Percentiles rank a stretch among this genome's conserved stretches.
Conservation (phyloP, 2,888 invertebrate species). For the Tuberolachnus salignus region DNA sequence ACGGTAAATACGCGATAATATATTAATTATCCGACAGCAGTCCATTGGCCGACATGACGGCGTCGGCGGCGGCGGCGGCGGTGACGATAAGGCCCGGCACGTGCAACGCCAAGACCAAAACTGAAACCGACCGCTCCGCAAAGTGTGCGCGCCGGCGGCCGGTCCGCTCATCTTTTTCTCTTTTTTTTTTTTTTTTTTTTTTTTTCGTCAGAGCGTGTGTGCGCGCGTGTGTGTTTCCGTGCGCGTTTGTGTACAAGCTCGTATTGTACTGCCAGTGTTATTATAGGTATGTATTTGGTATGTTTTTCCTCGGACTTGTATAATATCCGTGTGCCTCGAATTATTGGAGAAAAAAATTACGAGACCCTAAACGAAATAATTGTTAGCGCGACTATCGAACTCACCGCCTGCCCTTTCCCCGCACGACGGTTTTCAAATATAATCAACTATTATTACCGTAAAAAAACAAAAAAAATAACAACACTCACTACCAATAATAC, state of each 20-base stretch:
- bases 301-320: neutral
- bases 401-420: too few relatives aligned
- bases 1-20: too few relatives aligned
- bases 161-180: slow-evolving; percentile 28
- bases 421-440: too few relatives aligned
- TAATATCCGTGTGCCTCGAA: too few relatives aligned
- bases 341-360: too few relatives aligned
- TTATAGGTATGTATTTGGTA: neutral
- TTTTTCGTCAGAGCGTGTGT: neutral
- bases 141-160: slow-evolving; percentile 2
- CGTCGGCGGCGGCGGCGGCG: neutral
- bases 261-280: neutral
- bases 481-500: too few relatives aligned
- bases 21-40: too few relatives aligned
- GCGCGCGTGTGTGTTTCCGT: neutral
- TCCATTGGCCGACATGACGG: slow-evolving; percentile 28
- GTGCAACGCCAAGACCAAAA: slow-evolving; percentile 54
- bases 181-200: slow-evolving; percentile 5
- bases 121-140: slow-evolving; percentile 40
- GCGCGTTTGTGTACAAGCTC: neutral
- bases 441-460: too few relatives aligned
- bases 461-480: too few relatives aligned
- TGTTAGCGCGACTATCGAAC: too few relatives aligned
- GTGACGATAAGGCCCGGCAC: slow-evolving; percentile 53
- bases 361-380: too few relatives aligned